Conservation (phyloP, 2,888 invertebrate genomes). For the Aquatica leii region DNA sequence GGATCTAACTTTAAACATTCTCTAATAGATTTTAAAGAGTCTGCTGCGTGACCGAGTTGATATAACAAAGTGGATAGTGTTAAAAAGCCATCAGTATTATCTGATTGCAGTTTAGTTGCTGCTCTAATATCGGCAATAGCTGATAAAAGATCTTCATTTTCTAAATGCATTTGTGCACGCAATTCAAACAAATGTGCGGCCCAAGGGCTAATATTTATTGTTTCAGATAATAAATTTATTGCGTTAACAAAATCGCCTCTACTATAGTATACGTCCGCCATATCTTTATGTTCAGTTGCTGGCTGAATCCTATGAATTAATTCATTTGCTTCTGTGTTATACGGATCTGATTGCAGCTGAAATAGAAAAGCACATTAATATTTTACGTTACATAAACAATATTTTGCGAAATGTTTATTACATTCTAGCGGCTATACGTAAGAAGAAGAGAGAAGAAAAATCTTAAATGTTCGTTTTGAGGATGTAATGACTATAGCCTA, state of each 20-base stretch:
- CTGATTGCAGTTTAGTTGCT: conserved; percentile 88
- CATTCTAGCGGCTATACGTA: too few relatives aligned
- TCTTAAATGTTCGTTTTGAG: too few relatives aligned
- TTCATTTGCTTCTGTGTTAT: conserved; percentile 79
- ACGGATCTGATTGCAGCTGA: conserved; percentile 74
- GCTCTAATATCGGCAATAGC: conserved; percentile 92
- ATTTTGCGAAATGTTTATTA: too few relatives aligned
- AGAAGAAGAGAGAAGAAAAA: too few relatives aligned
- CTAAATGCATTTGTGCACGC: conserved; percentile 85
- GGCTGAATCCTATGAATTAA: conserved; percentile 72
- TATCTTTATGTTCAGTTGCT: conserved; percentile 69
- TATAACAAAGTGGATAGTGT: conserved; percentile 88
- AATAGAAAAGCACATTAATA: too few relatives aligned
- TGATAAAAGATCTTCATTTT: conserved; percentile 77
- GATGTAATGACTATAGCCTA: too few relatives aligned
- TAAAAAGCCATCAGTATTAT: conserved; percentile 88
- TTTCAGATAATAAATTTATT: conserved; percentile 69
- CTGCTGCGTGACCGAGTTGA: conserved; percentile 89
- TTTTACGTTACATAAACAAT: too few relatives aligned
- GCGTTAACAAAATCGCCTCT: conserved; percentile 67
- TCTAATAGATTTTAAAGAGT: conserved; percentile 90
- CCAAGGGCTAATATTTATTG: conserved; percentile 91
- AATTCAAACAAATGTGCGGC: conserved; percentile 82
- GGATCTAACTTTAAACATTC: conserved; percentile 98
- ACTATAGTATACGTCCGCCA: conserved; percentile 70